Base-by-base conservation (phyloP, 2,113 vertebrate species). In the Petrocephalus zakoni region DNA sequence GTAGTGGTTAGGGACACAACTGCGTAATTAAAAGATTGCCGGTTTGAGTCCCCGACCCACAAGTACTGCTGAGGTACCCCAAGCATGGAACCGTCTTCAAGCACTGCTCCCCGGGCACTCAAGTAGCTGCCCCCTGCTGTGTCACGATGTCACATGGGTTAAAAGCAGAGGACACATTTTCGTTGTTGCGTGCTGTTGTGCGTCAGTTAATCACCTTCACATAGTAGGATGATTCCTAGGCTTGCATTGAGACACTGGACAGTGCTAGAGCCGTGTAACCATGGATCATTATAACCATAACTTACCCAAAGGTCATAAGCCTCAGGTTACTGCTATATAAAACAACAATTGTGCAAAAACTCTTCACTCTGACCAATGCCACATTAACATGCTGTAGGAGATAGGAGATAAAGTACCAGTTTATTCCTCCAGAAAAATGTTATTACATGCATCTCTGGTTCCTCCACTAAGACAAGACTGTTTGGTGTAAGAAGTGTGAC, bases 401-500 rank as follows among this genome's bases (percentile, higher is more conserved):
- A 49, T 13, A 49, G 15, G 37, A 47, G 37, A 29, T 52, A 29
- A 34, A 3, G 2, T 19, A 85, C 22, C 51, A 85, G 49, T 85
- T 64, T 58, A 29, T 61, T 46, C 19, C 85, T 61, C 55, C 55
- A 61, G 34, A 87, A 87, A 86, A 82, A n/a, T 58, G 2, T 83
- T 29, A 83, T 29, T 58, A 68, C 29, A 21, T 37, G 19, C 52
- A 15, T 51, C 51, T 88, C 29, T 22, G 29, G 25, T 83, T 88
- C 51, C 46, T 83, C 21, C 21, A 13, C 15, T 56, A 37, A 51
- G 61, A 46, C 87, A 58, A 84, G 75, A 42, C 2, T 19, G 29
- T 52, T 85, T 85, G 52, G 19, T 58, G 58, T 64, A 68, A 68
- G 25, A 49, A 87, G n/a, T 72, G 64, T 78, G 72, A 56, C 81